phyloP scores from a whole-genome alignment of 2,888 invertebrate species.

The Onchidella celtica region DNA sequence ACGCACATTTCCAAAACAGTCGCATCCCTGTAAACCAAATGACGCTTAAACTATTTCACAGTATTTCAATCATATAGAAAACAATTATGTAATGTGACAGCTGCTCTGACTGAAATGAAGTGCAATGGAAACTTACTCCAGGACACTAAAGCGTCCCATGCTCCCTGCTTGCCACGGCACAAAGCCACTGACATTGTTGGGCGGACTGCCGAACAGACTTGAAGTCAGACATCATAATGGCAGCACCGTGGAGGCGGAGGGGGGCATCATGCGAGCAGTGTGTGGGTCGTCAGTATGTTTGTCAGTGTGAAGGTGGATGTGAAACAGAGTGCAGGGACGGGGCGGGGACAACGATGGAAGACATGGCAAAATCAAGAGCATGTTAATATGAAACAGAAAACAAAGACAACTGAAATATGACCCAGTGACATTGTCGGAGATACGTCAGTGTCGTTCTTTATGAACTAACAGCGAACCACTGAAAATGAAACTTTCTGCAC shows the following conservation, averaged over 20 bases:
- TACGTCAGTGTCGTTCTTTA: too few species aligned
- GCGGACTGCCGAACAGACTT: constrained; percentile 49
- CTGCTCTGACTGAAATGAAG: too few species aligned
- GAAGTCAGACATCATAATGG: constrained; percentile 5
- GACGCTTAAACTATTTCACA: too few species aligned
- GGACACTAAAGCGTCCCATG: constrained; percentile 53
- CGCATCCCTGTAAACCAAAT: too few species aligned
- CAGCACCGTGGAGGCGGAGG: background rate
- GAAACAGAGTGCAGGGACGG: constrained; percentile 1
- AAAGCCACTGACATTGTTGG: constrained; percentile 39
- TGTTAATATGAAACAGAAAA: background rate
- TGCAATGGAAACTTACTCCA: constrained; percentile 49
- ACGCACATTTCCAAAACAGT: too few species aligned
- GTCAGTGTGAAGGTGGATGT: constrained; percentile 8
- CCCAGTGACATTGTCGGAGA: too few species aligned
- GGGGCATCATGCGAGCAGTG: constrained; percentile 10
- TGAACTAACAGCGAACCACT: too few species aligned
- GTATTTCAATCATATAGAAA: too few species aligned
- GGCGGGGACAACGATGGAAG: background rate
- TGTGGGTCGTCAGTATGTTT: background rate
- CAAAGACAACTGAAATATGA: background rate
- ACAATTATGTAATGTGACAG: too few species aligned
- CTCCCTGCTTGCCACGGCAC: constrained; percentile 46
- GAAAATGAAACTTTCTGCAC: too few species aligned
- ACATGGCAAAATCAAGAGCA: background rate